These are phyloP conservation scores for Cylas formicarius DNA, from an alignment of 1,140 invertebrate genomes.

Conservation along the genomic window DNA sequence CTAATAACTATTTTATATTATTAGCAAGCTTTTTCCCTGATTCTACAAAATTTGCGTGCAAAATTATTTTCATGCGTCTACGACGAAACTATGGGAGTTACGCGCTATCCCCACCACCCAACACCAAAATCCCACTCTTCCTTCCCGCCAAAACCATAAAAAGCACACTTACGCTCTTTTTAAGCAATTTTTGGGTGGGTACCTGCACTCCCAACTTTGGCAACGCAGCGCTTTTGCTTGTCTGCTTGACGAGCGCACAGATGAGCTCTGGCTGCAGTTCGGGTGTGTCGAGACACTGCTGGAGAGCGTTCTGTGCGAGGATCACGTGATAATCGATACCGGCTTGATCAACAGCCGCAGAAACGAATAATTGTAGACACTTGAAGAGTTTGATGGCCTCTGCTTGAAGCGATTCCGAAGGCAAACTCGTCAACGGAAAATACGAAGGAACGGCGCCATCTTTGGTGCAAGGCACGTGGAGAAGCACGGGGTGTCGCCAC, in stretches of 20 bases:
- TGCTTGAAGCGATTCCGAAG: slow-evolving; percentile 48
- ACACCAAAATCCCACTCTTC: too few species aligned
- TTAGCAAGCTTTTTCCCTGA: too few species aligned
- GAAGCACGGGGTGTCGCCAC: slow-evolving; percentile 85
- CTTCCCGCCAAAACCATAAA: too few species aligned
- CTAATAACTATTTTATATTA: too few species aligned
- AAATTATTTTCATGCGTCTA: too few species aligned
- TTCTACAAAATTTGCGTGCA: too few species aligned
- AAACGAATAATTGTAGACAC: slow-evolving; percentile 91
- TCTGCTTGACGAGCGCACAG: slow-evolving; percentile 86
- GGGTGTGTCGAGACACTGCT: slow-evolving; percentile 79
- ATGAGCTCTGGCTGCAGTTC: slow-evolving; percentile 90
- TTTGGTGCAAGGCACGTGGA: slow-evolving; percentile 55
- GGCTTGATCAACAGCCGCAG: slow-evolving; percentile 85
- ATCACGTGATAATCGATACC: slow-evolving; percentile 95
- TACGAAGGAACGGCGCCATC: slow-evolving; percentile 41
- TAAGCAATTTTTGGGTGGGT: slow-evolving; percentile 46
- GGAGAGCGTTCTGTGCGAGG: slow-evolving; percentile 86
- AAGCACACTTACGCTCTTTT: slow-evolving; percentile 43
- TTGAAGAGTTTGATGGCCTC: slow-evolving; percentile 94
- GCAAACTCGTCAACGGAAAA: slow-evolving; percentile 38
- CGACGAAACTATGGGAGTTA: too few species aligned
- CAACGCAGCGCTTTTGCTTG: slow-evolving; percentile 76
- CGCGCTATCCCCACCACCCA: too few species aligned
- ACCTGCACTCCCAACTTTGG: slow-evolving; percentile 88